These are phyloP conservation scores for Drosophila greeni DNA, from an alignment of 2,888 invertebrate species.

Conservation along the genomic window DNA sequence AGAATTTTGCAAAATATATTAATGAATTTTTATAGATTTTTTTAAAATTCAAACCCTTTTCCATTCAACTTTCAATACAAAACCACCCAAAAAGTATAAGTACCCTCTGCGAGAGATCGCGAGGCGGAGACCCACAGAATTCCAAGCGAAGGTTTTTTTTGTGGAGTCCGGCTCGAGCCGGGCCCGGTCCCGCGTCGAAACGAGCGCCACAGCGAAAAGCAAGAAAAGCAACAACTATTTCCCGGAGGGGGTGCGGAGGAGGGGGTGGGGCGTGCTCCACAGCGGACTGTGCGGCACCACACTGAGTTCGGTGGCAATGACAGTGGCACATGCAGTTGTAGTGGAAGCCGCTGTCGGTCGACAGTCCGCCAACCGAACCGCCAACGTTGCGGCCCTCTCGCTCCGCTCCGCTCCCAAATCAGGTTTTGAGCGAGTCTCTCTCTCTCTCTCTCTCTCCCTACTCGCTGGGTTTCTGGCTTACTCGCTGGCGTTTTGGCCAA, in stretches of 20 bases:
- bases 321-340: conserved; percentile 79
- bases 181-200: conserved; percentile 28
- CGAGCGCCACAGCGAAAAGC: conserved; percentile 56
- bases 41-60: background rate
- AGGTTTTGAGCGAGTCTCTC: conserved; percentile 34
- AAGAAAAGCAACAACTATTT: conserved; percentile 21
- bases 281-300: conserved; percentile 75
- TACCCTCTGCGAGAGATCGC: background rate
- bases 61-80: background rate
- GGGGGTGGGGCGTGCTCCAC: conserved; percentile 13
- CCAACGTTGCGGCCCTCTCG: conserved; percentile 53
- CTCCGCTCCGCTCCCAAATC: conserved; percentile 38
- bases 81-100: background rate
- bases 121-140: conserved; percentile 46
- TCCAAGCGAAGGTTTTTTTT: conserved; percentile 64
- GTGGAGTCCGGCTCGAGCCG: conserved; percentile 45
- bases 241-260: background rate
- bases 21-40: no score
- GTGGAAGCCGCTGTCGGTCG: conserved; percentile 73
- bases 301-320: conserved; percentile 79
- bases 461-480: conserved; percentile 35
- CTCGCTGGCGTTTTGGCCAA: conserved; percentile 68
- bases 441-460: conserved; percentile 17
- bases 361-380: conserved; percentile 61
- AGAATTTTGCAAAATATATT: no score